phyloP scores from a whole-genome alignment of 2,888 invertebrate genomes.

The Chloroclystis v-ata region DNA sequence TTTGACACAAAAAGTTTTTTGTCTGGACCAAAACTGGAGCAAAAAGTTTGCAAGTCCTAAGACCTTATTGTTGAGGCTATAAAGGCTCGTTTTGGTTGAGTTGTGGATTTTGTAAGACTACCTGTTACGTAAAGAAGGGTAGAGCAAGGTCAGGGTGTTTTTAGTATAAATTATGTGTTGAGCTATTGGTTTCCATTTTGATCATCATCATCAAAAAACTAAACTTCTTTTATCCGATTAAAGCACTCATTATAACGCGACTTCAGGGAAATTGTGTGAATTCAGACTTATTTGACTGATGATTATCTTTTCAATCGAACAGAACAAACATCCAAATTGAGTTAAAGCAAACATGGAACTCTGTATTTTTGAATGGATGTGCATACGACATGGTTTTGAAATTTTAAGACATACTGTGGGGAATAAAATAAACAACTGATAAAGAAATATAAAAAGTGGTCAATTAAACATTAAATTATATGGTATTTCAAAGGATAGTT shows the following conservation, averaged over 20 bases:
- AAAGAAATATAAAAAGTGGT: no score
- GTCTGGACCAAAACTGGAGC: conserved; percentile 35
- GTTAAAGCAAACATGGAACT: neutral
- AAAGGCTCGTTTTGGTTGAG: conserved; percentile 19
- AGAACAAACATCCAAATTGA: neutral
- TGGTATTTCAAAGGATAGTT: no score
- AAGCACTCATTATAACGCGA: no score
- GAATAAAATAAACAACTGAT: no score
- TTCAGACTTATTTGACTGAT: no score
- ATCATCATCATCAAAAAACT: neutral
- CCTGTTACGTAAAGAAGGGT: conserved; percentile 52
- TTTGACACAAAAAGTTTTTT: conserved; percentile 38
- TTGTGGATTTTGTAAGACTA: conserved; percentile 28
- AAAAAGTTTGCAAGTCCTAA: conserved; percentile 27
- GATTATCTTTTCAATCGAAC: neutral
- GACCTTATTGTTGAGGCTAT: neutral
- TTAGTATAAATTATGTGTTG: conserved; percentile 24
- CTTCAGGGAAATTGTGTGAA: no score
- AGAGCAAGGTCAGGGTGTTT: conserved; percentile 27
- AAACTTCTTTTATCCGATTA: no score
- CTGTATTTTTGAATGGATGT: neutral
- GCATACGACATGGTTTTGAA: no score
- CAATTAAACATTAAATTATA: no score
- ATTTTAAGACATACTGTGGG: no score
- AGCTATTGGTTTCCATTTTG: neutral